Conservation (phyloP, 2,113 vertebrate genomes). For the Mobula birostris region DNA sequence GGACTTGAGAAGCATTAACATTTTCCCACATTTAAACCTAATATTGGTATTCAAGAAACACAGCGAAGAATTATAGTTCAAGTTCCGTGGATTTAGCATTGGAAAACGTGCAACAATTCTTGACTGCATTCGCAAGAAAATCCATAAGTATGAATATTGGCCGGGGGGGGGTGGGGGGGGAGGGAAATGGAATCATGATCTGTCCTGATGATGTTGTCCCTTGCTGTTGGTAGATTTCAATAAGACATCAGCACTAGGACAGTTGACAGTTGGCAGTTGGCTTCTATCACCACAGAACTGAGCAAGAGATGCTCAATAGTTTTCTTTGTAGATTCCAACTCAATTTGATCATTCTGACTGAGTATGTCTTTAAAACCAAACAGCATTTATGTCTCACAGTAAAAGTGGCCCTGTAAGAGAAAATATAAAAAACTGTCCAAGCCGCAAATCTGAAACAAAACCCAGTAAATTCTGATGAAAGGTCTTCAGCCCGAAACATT, state of each 20-base stretch:
- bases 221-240: neutral
- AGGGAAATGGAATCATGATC: neutral
- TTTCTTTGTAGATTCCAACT: neutral
- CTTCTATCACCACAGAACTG: neutral
- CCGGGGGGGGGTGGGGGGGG: too few relatives aligned
- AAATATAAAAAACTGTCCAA: too few relatives aligned
- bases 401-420: too few relatives aligned
- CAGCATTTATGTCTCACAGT: too few relatives aligned
- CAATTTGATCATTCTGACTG: too few relatives aligned
- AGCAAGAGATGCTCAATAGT: neutral
- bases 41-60: neutral
- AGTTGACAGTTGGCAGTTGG: neutral
- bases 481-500: too few relatives aligned
- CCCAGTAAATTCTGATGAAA: too few relatives aligned
- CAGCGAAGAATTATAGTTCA: neutral
- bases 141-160: neutral
- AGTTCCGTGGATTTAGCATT: too few relatives aligned
- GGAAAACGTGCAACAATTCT: neutral
- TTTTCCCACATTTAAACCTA: neutral
- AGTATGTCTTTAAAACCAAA: too few relatives aligned
- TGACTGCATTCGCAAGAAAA: neutral
- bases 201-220: neutral
- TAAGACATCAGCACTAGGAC: too few relatives aligned
- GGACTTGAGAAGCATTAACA: neutral
- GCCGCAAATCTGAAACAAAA: too few relatives aligned